Evolutionary conservation across 2,888 invertebrate genomes (phyloP), one percentile per base, ranked within the genome.

Genomic region (Polymixis flavicincta): DNA sequence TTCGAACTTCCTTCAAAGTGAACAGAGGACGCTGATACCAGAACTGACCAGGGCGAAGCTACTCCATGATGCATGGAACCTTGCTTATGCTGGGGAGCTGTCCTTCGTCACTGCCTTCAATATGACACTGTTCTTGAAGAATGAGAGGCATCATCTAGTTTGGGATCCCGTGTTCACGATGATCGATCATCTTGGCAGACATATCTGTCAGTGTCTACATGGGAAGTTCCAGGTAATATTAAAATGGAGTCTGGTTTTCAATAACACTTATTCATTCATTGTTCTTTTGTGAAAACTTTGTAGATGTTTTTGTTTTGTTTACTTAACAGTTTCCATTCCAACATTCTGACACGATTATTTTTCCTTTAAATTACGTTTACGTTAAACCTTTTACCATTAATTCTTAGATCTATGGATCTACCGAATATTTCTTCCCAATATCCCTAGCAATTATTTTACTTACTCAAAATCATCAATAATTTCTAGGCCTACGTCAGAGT

Each of bases 121-220:
- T 87, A 98, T 98, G 98, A 98, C 98, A 0, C 93, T 98, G 55
- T 98, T 98, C 88, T 93, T 98, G 90, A 97, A 97, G 88, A 95
- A 97, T 65, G 98, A 98, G 92, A 97, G 97, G 48, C 97, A 98
- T 81, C 98, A 98, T 84, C 93, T 98, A 0, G 98, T 98, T 0
- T 98, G 98, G 98, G 98, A 98, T 90, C 98, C 98, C 0, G 97
- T 98, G 14, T 98, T 98, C 89, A 98, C 98, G 4, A 98, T 98
- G 96, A 97, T 98, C 65, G 98, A 98, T 91, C 98, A 98, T 87
- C 97, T 98, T 71, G 98, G 98, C 50, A 96, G 97, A 78, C 98
- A 98, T 85, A 97, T 98, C 96, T 75, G 97, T 74, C 90, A 92
- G 97, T 98, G 84, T 96, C 90, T 96, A n/a, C 93, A 98, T 77